phyloP scores from a whole-genome alignment of 1,140 invertebrate genomes.

The Aradophagus sp. region DNA sequence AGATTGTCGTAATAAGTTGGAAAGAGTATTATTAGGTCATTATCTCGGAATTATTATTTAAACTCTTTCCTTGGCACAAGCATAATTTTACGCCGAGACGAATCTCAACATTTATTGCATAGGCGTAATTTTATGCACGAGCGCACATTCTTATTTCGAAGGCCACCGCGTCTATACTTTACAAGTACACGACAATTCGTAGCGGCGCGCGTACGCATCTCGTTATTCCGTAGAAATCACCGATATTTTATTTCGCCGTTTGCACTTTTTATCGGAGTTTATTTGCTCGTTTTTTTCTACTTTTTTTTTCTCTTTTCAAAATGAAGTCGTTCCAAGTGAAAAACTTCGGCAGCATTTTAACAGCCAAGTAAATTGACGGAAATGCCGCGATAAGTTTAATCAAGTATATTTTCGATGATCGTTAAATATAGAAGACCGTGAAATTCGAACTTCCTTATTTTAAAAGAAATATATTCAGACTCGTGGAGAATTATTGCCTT shows the following conservation, averaged over 20 bases:
- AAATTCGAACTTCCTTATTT: too few relatives aligned
- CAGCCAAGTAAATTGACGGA: background rate
- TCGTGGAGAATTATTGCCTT: too few relatives aligned
- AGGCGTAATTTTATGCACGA: slow-evolving; percentile 53
- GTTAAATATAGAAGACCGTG: slow-evolving; percentile 11
- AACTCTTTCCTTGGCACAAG: slow-evolving; percentile 34
- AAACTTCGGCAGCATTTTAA: slow-evolving; percentile 7
- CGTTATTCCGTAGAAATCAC: slow-evolving; percentile 37
- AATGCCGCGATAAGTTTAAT: slow-evolving; percentile 2
- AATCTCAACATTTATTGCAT: slow-evolving; percentile 37
- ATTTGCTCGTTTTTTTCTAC: too few relatives aligned
- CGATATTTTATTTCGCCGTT: slow-evolving; percentile 14
- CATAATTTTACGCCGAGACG: slow-evolving; percentile 52
- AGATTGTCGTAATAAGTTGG: slow-evolving; percentile 35
- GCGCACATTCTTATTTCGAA: slow-evolving; percentile 52
- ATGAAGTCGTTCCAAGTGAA: background rate
- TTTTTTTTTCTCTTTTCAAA: background rate
- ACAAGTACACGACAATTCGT: slow-evolving; percentile 36
- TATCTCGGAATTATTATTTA: slow-evolving; percentile 41
- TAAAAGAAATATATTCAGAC: too few relatives aligned
- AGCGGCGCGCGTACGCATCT: slow-evolving; percentile 21
- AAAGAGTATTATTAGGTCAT: slow-evolving; percentile 42
- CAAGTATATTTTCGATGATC: slow-evolving; percentile 3
- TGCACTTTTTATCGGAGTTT: background rate
- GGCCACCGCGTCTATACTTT: slow-evolving; percentile 40